A percentile compares a stretch with the other conserved stretches of the same genome.
phyloP scores from a whole-genome alignment of 2,888 invertebrate genomes.

The Dioctria linearis region DNA sequence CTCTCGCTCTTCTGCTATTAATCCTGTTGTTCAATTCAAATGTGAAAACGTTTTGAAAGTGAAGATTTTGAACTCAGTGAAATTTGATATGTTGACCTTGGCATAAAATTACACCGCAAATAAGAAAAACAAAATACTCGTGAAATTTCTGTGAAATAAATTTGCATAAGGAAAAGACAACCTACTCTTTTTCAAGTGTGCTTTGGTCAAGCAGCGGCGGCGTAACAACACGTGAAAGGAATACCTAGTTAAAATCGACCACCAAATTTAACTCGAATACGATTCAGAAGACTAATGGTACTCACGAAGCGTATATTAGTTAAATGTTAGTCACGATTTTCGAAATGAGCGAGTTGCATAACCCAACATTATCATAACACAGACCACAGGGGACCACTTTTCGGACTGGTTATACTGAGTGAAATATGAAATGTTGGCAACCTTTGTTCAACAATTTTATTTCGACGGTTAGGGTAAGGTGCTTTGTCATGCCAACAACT shows the following conservation, averaged over 20 bases:
- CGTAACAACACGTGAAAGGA: conserved; percentile 30
- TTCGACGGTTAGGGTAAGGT: too few species aligned
- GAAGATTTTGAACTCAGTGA: conserved; percentile 1
- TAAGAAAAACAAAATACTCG: too few species aligned
- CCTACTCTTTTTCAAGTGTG: background rate
- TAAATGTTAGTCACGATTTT: conserved; percentile 24
- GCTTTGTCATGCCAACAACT: too few species aligned
- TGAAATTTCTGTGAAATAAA: conserved; percentile 4
- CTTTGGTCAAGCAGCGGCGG: conserved; percentile 13
- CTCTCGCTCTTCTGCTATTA: too few species aligned
- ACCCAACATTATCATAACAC: background rate
- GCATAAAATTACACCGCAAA: conserved; percentile 1
- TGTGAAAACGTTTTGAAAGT: conserved; percentile 1
- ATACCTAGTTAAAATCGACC: conserved; percentile 11
- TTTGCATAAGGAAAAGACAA: conserved; percentile 15
- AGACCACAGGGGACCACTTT: conserved; percentile 9
- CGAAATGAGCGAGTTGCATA: conserved; percentile 8
- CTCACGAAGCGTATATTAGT: too few species aligned
- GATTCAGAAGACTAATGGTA: too few species aligned
- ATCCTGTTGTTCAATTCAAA: too few species aligned
- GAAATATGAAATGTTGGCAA: too few species aligned
- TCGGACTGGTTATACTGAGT: too few species aligned
- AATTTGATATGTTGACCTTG: conserved; percentile 19
- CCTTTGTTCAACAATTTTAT: too few species aligned
- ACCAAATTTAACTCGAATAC: background rate